Evolutionary conservation across 2,888 invertebrate genomes (phyloP).

Genomic region (Leptinotarsa tumamoca): DNA sequence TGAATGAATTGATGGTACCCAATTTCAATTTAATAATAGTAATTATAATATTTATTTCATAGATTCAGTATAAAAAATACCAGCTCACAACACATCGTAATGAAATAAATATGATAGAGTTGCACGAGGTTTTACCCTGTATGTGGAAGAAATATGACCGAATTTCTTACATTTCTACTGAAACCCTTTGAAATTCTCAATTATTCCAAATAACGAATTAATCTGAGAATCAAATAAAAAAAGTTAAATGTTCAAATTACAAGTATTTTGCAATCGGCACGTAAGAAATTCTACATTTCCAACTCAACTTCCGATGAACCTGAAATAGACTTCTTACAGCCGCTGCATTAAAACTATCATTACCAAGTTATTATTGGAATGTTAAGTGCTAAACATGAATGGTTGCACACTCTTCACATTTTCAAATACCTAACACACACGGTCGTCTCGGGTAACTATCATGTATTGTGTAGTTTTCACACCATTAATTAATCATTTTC

Average conservation of each 20-base stretch:
- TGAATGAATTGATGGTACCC: too few species aligned
- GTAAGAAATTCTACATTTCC: neutral
- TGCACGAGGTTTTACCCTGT: too few species aligned
- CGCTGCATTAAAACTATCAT: conserved; percentile 21
- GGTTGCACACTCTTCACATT: conserved; percentile 5
- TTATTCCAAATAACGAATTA: too few species aligned
- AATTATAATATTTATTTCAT: too few species aligned
- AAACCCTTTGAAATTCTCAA: too few species aligned
- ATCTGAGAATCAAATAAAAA: too few species aligned
- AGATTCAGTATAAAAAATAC: too few species aligned
- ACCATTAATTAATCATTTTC: conserved; percentile 4
- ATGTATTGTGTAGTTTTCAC: neutral
- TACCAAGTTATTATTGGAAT: conserved; percentile 22
- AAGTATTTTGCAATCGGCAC: neutral
- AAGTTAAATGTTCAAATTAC: neutral
- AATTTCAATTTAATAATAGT: too few species aligned
- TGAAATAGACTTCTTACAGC: conserved; percentile 20
- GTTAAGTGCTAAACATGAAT: conserved; percentile 20
- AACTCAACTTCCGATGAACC: neutral
- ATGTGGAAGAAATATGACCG: too few species aligned
- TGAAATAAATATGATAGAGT: too few species aligned
- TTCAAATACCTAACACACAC: conserved; percentile 10
- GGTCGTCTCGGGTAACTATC: neutral
- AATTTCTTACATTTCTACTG: too few species aligned
- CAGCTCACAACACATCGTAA: too few species aligned